A percentile compares a stretch with the other conserved stretches of the same genome.
Conservation (phyloP, 2,113 vertebrate species). For the Sceloporus tristichus region DNA sequence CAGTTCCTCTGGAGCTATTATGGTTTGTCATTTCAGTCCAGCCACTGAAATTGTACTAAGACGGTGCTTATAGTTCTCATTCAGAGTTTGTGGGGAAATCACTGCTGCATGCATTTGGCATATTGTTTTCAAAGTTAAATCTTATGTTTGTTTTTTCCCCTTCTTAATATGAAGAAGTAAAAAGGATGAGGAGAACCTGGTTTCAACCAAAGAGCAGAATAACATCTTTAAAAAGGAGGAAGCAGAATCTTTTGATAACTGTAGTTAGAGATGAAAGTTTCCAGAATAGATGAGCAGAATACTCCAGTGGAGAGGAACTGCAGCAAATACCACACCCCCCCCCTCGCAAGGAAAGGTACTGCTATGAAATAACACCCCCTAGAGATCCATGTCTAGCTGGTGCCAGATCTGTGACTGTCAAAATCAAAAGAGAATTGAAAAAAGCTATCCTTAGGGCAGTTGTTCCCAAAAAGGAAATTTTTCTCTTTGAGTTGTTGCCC, state of each 20-base stretch:
- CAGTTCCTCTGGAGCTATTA: constrained; percentile 53
- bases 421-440: constrained; percentile 4
- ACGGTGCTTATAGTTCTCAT: constrained; percentile 39
- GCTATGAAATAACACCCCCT: not conserved
- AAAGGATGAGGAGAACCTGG: not conserved
- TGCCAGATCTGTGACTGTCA: not conserved
- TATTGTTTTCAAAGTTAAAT: constrained; percentile 49
- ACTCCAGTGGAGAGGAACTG: not conserved
- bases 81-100: constrained; percentile 53
- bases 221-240: constrained; percentile 45
- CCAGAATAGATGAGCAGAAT: not conserved
- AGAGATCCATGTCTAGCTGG: not conserved
- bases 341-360: not conserved
- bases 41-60: constrained; percentile 38
- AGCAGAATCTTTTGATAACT: not conserved
- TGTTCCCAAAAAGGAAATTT: not conserved
- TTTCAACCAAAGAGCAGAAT: constrained; percentile 16
- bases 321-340: not conserved
- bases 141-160: constrained; percentile 36
- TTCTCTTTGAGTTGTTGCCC: too few species aligned
- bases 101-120: constrained; percentile 30
- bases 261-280: not conserved
- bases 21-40: constrained; percentile 57
- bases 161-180: constrained; percentile 1
- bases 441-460: not conserved